Evolutionary conservation across 2,888 invertebrate genomes (phyloP), one percentile per base, ranked within the genome.

Genomic region (Drymonia ruficornis): DNA sequence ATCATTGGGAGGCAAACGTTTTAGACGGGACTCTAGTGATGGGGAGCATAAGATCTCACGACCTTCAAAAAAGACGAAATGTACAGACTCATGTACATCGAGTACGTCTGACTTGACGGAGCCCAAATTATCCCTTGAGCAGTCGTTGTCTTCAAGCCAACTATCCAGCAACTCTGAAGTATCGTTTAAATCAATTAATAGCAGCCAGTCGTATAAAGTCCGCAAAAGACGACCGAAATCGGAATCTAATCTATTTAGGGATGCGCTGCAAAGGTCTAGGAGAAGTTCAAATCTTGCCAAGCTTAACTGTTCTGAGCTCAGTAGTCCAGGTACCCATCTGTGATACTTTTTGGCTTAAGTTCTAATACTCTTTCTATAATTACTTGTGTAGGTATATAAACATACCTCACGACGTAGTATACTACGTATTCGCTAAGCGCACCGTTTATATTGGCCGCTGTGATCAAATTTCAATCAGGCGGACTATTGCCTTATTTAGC

Each of bases 101-200:
- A 86, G 83, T 61, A 66, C 70, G 34, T 80, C 83, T n/a, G 84
- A 87, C 52, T 60, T 81, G 48, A 76, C 69, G 5, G 84, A 86
- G 7, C 61, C 68, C 45, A 81, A 76, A 49, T 34, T 59, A 18
- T 58, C 69, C 7, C 28, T 68, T 31, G 68, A 54, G n/a, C 63
- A 66, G 34, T 73, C 75, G n/a, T 53, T 63, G 9, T 77, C 80
- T 18, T 73, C 81, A 2, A 77, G 76, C 56, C 74, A 72, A 19
- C 52, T 86, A 34, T 85, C 85, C 15, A 88, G 90, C 48, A 77
- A 78, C 50, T 89, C 89, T 5, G 89, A 89, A 19, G 65, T 71
- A 31, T 92, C 91, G 2, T 92, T 91, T 63, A 92, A 91, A 69
- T 91, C 91, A 1, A 69, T 87, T 16, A 84, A 80, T 54, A 91